Conservation (phyloP, 2,888 invertebrate species). For the Trichopria drosophilae region DNA sequence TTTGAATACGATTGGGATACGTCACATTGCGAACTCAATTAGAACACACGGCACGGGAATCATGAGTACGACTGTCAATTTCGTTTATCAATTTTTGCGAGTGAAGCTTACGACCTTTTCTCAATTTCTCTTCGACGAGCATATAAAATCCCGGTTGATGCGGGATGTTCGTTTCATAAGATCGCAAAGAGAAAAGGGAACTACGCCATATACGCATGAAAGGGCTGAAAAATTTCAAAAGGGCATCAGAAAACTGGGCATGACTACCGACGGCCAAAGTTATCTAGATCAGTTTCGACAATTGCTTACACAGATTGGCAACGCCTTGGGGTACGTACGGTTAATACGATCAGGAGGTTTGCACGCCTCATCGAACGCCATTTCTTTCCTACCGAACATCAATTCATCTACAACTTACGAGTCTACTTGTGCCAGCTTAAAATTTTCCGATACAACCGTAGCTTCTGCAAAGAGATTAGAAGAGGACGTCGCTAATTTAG, state of each 20-base stretch:
- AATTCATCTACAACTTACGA: slow-evolving; percentile 67
- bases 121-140: slow-evolving; percentile 96
- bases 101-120: slow-evolving; percentile 93
- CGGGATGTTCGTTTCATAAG: slow-evolving; percentile 82
- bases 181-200: slow-evolving; percentile 68
- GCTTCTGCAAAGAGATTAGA: slow-evolving; percentile 75
- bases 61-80: slow-evolving; percentile 92
- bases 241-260: slow-evolving; percentile 84
- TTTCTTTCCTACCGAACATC: slow-evolving; percentile 84
- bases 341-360: slow-evolving; percentile 92
- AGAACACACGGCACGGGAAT: slow-evolving; percentile 96
- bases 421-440: slow-evolving; percentile 65
- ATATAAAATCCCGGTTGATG: slow-evolving; percentile 90
- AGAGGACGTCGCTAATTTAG: slow-evolving; percentile 75
- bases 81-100: slow-evolving; percentile 89
- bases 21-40: slow-evolving; percentile 95
- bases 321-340: slow-evolving; percentile 94
- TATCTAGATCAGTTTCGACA: slow-evolving; percentile 92
- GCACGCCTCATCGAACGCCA: slow-evolving; percentile 88
- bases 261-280: slow-evolving; percentile 79
- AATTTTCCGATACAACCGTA: slow-evolving; percentile 65
- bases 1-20: slow-evolving; percentile 91
- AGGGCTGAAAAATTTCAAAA: slow-evolving; percentile 92
- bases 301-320: slow-evolving; percentile 90
- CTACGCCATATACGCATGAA: slow-evolving; percentile 80